Percentiles rank a stretch among this genome's conserved stretches.
phyloP scores from a whole-genome alignment of 2,113 vertebrate genomes.

The Sciurus niger region DNA sequence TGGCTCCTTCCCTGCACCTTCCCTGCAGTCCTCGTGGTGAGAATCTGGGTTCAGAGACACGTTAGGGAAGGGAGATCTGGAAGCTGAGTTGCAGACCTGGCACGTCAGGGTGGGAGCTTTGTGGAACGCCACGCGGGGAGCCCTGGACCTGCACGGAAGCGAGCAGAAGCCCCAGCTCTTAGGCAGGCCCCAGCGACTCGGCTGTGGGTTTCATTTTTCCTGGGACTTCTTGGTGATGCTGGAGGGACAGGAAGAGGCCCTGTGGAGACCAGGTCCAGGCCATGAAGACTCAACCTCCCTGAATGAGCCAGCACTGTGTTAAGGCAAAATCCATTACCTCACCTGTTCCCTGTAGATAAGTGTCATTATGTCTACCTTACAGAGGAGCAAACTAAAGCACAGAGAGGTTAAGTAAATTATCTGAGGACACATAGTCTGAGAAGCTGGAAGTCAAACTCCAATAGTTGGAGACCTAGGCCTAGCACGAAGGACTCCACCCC shows the following conservation, averaged over 20 bases:
- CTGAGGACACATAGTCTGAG: background rate
- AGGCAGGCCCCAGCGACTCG: accelerated
- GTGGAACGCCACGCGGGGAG: background rate
- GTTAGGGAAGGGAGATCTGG: background rate
- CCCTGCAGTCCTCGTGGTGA: slow-evolving; percentile 44
- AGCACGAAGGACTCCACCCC: background rate
- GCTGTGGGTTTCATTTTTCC: background rate
- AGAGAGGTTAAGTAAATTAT: background rate
- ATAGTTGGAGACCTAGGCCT: background rate
- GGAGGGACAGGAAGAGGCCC: background rate
- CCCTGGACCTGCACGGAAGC: background rate
- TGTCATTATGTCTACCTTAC: background rate
- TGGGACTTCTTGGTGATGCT: background rate
- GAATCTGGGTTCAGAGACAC: slow-evolving; percentile 41
- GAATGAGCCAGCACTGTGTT: background rate
- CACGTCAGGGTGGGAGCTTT: accelerated
- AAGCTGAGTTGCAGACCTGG: background rate
- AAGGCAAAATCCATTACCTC: background rate
- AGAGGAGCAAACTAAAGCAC: background rate
- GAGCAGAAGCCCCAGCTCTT: background rate
- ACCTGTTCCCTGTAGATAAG: background rate
- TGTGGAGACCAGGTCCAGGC: background rate
- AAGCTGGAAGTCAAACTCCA: background rate
- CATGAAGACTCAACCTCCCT: accelerated
- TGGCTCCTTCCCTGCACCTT: slow-evolving; percentile 72